phyloP scores from a whole-genome alignment of 2,113 vertebrate genomes.

The Antechinus flavipes region DNA sequence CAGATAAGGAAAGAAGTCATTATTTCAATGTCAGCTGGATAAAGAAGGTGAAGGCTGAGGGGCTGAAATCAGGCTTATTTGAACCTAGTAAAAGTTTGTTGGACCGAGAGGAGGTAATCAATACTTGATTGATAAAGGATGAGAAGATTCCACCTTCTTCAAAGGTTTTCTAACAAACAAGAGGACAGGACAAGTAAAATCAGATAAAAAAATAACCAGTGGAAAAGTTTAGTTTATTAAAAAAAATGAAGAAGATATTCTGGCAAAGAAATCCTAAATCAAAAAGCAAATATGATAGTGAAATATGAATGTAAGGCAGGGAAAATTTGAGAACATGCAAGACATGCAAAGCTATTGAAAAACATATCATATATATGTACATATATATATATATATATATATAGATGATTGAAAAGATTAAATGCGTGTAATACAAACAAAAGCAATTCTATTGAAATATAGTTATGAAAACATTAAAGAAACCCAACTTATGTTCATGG shows the following conservation, averaged over 20 bases:
- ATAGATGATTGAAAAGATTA: background rate
- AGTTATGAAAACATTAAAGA: background rate
- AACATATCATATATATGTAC: background rate
- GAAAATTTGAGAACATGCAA: slow-evolving; percentile 17
- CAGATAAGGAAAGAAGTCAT: background rate
- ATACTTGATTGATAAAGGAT: background rate
- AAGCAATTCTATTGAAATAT: background rate
- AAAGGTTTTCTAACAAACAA: slow-evolving; percentile 56
- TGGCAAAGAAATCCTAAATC: slow-evolving; percentile 57
- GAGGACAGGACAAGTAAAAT: slow-evolving; percentile 57
- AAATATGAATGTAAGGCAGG: slow-evolving; percentile 7
- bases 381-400: background rate
- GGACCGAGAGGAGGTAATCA: background rate
- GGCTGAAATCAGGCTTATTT: background rate
- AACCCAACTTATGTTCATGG: background rate
- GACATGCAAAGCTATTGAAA: slow-evolving; percentile 26
- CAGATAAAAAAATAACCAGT: slow-evolving; percentile 56
- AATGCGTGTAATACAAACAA: background rate
- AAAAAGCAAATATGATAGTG: slow-evolving; percentile 55
- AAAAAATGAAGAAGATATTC: slow-evolving; percentile 52
- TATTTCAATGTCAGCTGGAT: background rate
- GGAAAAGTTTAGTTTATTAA: slow-evolving; percentile 28
- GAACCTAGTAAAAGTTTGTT: background rate
- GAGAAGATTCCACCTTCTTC: slow-evolving; percentile 20
- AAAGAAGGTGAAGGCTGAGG: background rate